These are phyloP conservation scores for Leptopterna dolabrata DNA, from an alignment of 2,888 invertebrate species.

Conservation along the genomic window DNA sequence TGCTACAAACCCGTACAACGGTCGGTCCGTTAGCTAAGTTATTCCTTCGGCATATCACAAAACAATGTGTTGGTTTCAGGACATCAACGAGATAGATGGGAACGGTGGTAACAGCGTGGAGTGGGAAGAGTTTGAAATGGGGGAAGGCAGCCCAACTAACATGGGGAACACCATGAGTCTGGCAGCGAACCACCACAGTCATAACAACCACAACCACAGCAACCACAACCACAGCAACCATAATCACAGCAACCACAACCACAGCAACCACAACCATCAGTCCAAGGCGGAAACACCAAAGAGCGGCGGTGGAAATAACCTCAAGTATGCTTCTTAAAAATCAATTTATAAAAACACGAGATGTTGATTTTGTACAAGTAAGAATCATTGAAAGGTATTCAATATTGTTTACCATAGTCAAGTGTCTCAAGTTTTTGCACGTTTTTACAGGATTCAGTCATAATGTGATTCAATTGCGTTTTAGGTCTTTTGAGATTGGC, in stretches of 20 bases:
- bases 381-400: too few species aligned
- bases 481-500: constrained; percentile 80
- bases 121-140: constrained; percentile 87
- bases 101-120: constrained; percentile 71
- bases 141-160: constrained; percentile 54
- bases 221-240: constrained; percentile 25
- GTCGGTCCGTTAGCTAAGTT: too few species aligned
- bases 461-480: neutral
- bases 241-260: constrained; percentile 17
- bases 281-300: constrained; percentile 31
- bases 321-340: constrained; percentile 44
- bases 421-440: too few species aligned
- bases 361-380: too few species aligned
- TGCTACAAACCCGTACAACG: too few species aligned
- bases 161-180: neutral
- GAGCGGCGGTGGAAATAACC: constrained; percentile 35
- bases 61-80: constrained; percentile 57
- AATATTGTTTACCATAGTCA: too few species aligned
- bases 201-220: constrained; percentile 27
- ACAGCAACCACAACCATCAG: neutral
- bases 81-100: constrained; percentile 62
- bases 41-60: too few species aligned
- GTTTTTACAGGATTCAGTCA: too few species aligned
- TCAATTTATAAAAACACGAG: too few species aligned
- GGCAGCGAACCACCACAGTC: constrained; percentile 6